Percentiles rank a stretch among this genome's conserved stretches.
These are phyloP conservation scores for Brachypalpus laphriformis DNA, from an alignment of 2,888 invertebrate genomes.

Conservation along the genomic window DNA sequence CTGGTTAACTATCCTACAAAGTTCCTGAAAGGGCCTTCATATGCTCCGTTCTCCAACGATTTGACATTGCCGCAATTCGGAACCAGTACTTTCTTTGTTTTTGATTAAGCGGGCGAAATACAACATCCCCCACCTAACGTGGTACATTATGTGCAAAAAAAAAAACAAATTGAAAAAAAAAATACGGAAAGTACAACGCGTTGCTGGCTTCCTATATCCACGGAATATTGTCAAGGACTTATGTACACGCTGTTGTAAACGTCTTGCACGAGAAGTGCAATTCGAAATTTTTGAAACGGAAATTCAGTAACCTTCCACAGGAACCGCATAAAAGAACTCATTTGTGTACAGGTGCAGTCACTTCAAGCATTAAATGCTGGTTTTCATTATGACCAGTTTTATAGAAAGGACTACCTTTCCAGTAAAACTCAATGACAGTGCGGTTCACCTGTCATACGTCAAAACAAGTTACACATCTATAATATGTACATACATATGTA, in stretches of 20 bases:
- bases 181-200: conserved; percentile 19
- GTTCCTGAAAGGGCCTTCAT: conserved; percentile 34
- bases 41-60: conserved; percentile 40
- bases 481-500: no score
- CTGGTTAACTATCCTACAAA: conserved; percentile 42
- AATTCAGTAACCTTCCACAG: conserved; percentile 53
- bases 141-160: conserved; percentile 17
- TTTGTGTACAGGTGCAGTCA: conserved; percentile 28
- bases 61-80: conserved; percentile 45
- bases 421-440: conserved; percentile 3
- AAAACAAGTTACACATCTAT: conserved; percentile 25
- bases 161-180: not conserved
- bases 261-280: conserved; percentile 44
- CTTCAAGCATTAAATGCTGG: conserved; percentile 57
- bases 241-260: conserved; percentile 30
- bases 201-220: conserved; percentile 39
- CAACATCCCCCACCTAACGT: conserved; percentile 32
- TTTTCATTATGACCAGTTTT: conserved; percentile 34
- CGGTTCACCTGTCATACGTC: conserved; percentile 1
- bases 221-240: conserved; percentile 59
- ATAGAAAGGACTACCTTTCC: not conserved
- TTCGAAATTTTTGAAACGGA: conserved; percentile 60
- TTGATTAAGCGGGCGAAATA: conserved; percentile 65
- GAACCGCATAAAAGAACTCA: conserved; percentile 50
- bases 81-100: conserved; percentile 59